Conservation (phyloP, 2,113 vertebrate genomes). For the Corythornis madagascariensis region DNA sequence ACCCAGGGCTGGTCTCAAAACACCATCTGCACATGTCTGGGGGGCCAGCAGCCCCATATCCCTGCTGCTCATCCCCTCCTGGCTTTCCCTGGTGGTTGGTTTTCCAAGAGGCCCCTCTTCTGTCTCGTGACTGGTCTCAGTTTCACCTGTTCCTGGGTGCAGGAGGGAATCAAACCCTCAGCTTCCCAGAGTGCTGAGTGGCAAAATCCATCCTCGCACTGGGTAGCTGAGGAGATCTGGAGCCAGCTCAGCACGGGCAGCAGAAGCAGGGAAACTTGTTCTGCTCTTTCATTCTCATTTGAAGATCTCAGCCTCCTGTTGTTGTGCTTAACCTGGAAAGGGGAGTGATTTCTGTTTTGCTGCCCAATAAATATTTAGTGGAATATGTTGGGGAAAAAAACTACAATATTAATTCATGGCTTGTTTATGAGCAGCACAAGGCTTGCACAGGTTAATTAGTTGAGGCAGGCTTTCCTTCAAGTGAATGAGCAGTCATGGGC, state of each 20-base stretch:
- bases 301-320: not conserved
- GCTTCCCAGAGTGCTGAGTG: not conserved
- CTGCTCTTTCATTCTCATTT: not conserved
- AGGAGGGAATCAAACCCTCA: not conserved
- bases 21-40: fast-evolving
- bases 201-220: fast-evolving
- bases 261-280: not conserved
- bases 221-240: not conserved
- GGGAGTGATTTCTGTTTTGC: not conserved
- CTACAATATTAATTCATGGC: conserved; percentile 59
- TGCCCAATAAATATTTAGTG: conserved; percentile 60
- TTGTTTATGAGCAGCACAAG: conserved; percentile 65
- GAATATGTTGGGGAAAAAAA: not conserved
- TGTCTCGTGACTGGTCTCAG: not conserved
- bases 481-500: conserved; percentile 40
- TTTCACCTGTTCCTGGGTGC: fast-evolving
- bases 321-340: not conserved
- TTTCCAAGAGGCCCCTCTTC: not conserved
- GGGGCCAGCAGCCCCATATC: not conserved
- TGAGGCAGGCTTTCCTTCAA: conserved; percentile 65
- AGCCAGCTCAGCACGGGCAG: not conserved
- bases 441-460: conserved; percentile 74
- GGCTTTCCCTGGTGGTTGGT: fast-evolving
- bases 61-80: not conserved
- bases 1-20: not conserved